A percentile compares a stretch with the other conserved stretches of the same genome.
Conservation (phyloP, 2,113 vertebrate genomes). For the Asarcornis scutulata region DNA sequence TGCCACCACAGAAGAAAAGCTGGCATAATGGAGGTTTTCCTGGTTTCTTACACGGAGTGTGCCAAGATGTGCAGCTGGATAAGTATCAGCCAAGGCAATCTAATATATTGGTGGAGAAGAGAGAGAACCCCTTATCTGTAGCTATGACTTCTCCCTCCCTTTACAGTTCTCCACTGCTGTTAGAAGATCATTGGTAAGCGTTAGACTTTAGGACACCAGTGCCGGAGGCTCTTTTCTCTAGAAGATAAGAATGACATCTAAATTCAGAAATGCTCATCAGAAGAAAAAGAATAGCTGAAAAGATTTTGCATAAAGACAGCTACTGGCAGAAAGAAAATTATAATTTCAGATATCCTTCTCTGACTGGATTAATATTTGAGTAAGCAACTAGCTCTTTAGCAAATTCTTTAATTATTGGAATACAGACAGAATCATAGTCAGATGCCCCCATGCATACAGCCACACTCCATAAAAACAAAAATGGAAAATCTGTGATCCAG, state of each 20-base stretch:
- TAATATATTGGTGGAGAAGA: background rate
- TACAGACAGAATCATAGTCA: background rate
- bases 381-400: constrained; percentile 7
- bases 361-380: constrained; percentile 42
- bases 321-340: constrained; percentile 34
- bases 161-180: background rate
- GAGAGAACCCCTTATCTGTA: background rate
- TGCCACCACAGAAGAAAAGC: background rate
- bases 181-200: background rate
- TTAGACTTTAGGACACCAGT: background rate
- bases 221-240: background rate
- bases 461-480: background rate
- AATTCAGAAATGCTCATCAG: background rate
- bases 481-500: background rate
- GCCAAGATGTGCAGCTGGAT: background rate
- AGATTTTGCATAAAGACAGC: constrained; percentile 17
- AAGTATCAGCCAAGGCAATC: background rate
- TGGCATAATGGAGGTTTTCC: background rate
- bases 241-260: background rate
- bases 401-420: constrained; percentile 40
- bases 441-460: background rate
- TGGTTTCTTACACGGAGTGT: background rate
- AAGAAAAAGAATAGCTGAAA: background rate
- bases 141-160: too few species aligned
- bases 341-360: background rate